Evolutionary conservation across 2,888 invertebrate species (phyloP).

Genomic region (Aphodius sticticus): DNA sequence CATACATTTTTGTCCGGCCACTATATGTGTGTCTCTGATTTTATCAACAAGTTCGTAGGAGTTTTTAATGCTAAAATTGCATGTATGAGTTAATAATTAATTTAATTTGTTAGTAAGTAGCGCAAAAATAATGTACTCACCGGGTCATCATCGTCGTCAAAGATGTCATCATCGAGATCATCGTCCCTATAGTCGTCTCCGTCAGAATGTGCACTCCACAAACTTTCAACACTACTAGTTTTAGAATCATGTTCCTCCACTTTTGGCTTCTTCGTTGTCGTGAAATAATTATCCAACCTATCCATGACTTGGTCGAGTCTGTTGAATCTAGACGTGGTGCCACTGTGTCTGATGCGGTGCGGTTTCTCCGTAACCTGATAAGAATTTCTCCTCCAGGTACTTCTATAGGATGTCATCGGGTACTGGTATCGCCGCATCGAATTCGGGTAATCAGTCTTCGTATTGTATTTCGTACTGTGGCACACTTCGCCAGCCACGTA

Average conservation of each 20-base stretch:
- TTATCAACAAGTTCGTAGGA: too few species aligned
- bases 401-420: background rate
- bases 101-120: too few species aligned
- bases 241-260: background rate
- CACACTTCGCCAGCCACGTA: background rate
- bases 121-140: background rate
- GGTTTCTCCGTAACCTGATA: constrained; percentile 15
- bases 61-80: too few species aligned
- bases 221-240: background rate
- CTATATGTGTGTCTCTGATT: too few species aligned
- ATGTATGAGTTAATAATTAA: too few species aligned
- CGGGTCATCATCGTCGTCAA: background rate
- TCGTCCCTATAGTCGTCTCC: background rate
- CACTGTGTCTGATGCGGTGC: constrained; percentile 34
- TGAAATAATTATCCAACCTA: constrained; percentile 22
- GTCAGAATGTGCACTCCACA: background rate
- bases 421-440: background rate
- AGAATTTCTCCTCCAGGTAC: background rate
- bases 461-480: background rate
- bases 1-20: too few species aligned
- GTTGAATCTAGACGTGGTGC: constrained; percentile 30
- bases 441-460: background rate
- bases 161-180: background rate
- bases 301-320: constrained; percentile 32
- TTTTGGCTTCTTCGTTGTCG: background rate